A percentile compares a stretch with the other conserved stretches of the same genome.
Evolutionary conservation across 2,113 vertebrate species (phyloP).

Genomic region (Carettochelys insculpta): DNA sequence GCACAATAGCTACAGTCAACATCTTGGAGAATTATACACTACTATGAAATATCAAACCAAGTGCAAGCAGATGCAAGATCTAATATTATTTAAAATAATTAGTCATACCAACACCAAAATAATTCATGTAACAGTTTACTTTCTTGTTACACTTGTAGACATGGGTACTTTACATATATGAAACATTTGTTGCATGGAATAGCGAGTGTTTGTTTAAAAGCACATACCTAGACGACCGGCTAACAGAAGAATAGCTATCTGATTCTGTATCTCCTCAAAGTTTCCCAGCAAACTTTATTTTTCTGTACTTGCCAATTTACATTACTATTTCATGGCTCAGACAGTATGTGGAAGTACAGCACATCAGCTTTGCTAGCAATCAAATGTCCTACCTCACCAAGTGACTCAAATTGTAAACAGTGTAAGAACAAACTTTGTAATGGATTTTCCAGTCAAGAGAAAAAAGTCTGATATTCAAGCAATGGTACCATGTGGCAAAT

Average conservation of each 20-base stretch:
- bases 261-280: neutral
- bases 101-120: neutral
- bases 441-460: neutral
- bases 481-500: neutral
- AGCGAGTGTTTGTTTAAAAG: neutral
- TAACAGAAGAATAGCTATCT: neutral
- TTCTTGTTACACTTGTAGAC: neutral
- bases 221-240: neutral
- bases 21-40: neutral
- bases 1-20: neutral
- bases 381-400: neutral
- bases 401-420: neutral
- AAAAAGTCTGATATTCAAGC: neutral
- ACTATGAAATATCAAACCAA: neutral
- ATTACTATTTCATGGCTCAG: neutral
- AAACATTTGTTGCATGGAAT: neutral
- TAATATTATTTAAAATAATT: neutral
- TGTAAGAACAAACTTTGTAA: neutral
- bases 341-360: neutral
- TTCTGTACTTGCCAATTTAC: neutral
- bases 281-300: neutral
- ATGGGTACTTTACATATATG: fast-evolving
- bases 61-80: neutral
- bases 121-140: neutral
- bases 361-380: fast-evolving